These are phyloP conservation scores for Lordiphosa mommai DNA, from an alignment of 1,140 invertebrate species.

Conservation along the genomic window DNA sequence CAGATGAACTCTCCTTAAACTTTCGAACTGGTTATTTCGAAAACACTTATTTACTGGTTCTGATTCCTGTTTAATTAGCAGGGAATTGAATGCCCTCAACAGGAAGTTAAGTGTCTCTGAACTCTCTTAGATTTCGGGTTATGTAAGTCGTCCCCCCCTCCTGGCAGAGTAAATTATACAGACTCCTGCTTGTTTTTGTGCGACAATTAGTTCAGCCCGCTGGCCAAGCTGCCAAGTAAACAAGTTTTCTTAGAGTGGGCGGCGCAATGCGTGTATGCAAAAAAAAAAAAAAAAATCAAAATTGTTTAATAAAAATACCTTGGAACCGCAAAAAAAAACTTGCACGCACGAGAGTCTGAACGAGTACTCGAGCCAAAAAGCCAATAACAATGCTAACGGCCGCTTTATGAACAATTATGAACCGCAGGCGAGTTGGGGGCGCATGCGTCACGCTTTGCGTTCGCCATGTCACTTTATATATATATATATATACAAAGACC, in stretches of 20 bases:
- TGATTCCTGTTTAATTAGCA: constrained; percentile 37
- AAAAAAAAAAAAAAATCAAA: constrained; percentile 34
- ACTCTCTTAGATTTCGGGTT: constrained; percentile 18
- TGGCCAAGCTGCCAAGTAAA: too few relatives aligned
- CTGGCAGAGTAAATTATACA: constrained; percentile 17
- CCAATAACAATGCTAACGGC: constrained; percentile 70
- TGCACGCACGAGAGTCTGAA: constrained; percentile 21
- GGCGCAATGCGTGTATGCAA: constrained; percentile 61
- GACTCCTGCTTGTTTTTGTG: constrained; percentile 13
- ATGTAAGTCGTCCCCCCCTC: constrained; percentile 6
- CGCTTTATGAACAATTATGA: constrained; percentile 73
- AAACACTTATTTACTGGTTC: background rate
- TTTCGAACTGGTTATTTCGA: constrained; percentile 24
- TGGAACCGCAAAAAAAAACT: constrained; percentile 37
- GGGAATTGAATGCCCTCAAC: constrained; percentile 24
- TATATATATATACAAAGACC: constrained; percentile 12
- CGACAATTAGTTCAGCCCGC: constrained; percentile 4
- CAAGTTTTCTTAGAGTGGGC: constrained; percentile 44
- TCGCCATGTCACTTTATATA: too few relatives aligned
- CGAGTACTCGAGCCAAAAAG: constrained; percentile 38
- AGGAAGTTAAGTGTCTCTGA: constrained; percentile 32
- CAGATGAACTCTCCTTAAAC: constrained; percentile 32
- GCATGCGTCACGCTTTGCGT: constrained; percentile 66
- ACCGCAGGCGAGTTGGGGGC: constrained; percentile 53
- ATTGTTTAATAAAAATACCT: constrained; percentile 62